These are phyloP conservation scores for Drosophila anomelani DNA, from an alignment of 2,888 invertebrate genomes.

Conservation along the genomic window DNA sequence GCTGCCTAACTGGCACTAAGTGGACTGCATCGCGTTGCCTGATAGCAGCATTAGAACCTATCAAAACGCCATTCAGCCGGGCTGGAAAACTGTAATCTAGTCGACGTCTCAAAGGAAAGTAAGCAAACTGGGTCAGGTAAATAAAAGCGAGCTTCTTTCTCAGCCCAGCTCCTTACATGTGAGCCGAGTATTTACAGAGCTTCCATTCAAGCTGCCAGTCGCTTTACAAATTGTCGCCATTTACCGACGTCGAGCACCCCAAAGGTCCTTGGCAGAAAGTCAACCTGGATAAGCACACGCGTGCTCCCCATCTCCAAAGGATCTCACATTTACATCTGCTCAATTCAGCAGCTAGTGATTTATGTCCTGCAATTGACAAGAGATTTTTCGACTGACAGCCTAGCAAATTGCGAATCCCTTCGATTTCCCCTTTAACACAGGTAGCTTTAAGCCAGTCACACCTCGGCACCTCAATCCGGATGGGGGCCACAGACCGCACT, in stretches of 20 bases:
- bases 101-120: conserved; percentile 45
- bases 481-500: conserved; percentile 38
- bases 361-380: conserved; percentile 73
- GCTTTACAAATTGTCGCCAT: conserved; percentile 75
- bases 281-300: conserved; percentile 27
- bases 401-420: conserved; percentile 1
- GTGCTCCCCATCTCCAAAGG: conserved; percentile 39
- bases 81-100: conserved; percentile 72
- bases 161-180: conserved; percentile 30
- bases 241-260: conserved; percentile 53
- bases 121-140: conserved; percentile 71
- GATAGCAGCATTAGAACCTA: conserved; percentile 77
- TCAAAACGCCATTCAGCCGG: conserved; percentile 73
- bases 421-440: conserved; percentile 28
- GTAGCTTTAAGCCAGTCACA: conserved; percentile 29
- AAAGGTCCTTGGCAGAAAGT: conserved; percentile 39
- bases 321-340: conserved; percentile 61
- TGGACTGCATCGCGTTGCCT: conserved; percentile 74
- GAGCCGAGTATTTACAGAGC: conserved; percentile 61
- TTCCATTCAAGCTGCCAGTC: conserved; percentile 19
- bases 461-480: conserved; percentile 19
- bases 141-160: conserved; percentile 36
- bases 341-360: conserved; percentile 54
- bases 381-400: conserved; percentile 64
- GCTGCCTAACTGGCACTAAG: conserved; percentile 67